phyloP scores from a whole-genome alignment of 2,113 vertebrate genomes.

The Polyodon spathula region DNA sequence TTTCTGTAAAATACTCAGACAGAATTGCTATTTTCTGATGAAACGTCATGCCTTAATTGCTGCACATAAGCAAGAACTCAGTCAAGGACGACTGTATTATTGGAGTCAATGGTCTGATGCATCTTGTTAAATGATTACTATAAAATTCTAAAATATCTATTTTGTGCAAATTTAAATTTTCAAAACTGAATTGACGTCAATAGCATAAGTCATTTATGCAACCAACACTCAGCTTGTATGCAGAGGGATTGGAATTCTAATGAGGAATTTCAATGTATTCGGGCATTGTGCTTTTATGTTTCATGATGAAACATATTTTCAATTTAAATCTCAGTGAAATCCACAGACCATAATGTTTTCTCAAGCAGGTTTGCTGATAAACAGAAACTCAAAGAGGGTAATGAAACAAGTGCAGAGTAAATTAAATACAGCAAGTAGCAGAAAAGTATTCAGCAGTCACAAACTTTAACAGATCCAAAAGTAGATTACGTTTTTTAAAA shows the following conservation, averaged over 20 bases:
- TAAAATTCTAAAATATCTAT: not conserved
- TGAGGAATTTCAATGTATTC: no score
- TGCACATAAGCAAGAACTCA: not conserved
- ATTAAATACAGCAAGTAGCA: no score
- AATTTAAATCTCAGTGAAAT: no score
- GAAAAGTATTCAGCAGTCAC: no score
- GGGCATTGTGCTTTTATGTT: no score
- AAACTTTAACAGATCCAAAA: no score
- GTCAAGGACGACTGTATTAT: not conserved
- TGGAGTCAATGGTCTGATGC: not conserved
- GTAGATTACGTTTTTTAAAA: no score
- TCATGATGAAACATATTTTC: no score
- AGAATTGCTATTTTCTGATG: conserved; percentile 1
- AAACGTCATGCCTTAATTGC: not conserved
- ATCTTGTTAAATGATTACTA: conserved; percentile 1
- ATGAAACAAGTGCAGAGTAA: no score
- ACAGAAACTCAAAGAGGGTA: no score
- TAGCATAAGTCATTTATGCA: not conserved
- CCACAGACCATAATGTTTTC: no score
- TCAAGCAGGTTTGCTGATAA: no score
- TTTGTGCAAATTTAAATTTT: conserved; percentile 1
- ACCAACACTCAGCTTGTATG: not conserved
- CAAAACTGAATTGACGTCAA: not conserved
- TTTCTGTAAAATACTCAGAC: conserved; percentile 17
- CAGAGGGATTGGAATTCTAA: not conserved